Base-by-base conservation (phyloP, 2,888 invertebrate genomes). In the Ecdyonurus torrentis region DNA sequence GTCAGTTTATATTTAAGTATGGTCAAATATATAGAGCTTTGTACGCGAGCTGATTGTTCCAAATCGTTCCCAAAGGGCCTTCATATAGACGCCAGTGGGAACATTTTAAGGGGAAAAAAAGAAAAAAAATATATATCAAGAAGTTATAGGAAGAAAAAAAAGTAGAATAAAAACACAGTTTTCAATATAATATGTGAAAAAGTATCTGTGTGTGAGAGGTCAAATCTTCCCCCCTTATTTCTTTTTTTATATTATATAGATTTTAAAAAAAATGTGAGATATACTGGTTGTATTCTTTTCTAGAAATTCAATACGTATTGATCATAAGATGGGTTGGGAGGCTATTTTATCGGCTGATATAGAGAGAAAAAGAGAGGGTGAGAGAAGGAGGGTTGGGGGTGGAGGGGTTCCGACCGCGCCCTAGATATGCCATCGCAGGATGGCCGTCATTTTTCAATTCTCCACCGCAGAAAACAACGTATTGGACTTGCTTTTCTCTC, bases 391-490 rank as follows among this genome's bases (percentile, higher is more conserved):
- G 37, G 37, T 10, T 5, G 37, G 37, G 37, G 37, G 37, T 5
- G 37, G 15, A 15, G 37, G 37, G 37, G 37, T 55, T 55, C 55
- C 55, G 55, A 55, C 55, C 55, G 55, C 55, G 55, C 55, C 55
- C 55, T 55, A 55, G 55, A 55, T 55, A 55, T 55, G 55, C 55
- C 55, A 55, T 55, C 55, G 20, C 55, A 55, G 55, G 55, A 55
- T 55, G 55, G 55, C 20, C 55, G 55, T 55, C 55, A 55, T 55
- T 55, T 55, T 55, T 55, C 55, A 55, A 55, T 55, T 55, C 55
- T 55, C 37, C 37, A 10, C 37, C 37, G 37, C 37, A 37, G 37
- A 5, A 37, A 15, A 10, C 5, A 15, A 37, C 5, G 37, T 10
- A 15, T 15, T 15, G 37, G 7, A 37, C 37, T 15, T 37, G 7